A percentile compares a stretch with the other conserved stretches of the same genome.
Conservation (phyloP, 2,113 vertebrate species). For the Varanus salvator region DNA sequence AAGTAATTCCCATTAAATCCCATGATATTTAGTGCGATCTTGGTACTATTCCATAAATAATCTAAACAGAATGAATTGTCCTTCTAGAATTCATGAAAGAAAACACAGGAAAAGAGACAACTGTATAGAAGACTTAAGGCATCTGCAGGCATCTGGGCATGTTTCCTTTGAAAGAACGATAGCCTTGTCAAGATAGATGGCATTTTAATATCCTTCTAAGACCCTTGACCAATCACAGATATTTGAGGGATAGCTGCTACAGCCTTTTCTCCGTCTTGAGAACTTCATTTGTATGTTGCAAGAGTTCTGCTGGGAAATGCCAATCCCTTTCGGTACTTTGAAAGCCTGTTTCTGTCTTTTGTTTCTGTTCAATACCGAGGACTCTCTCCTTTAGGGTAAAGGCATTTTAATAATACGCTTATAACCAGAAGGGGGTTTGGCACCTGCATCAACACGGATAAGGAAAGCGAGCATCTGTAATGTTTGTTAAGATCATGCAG, state of each 20-base stretch:
- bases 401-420: slow-evolving; percentile 70
- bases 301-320: slow-evolving; percentile 24
- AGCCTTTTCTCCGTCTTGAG: slow-evolving; percentile 23
- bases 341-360: slow-evolving; percentile 55
- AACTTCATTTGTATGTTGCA: slow-evolving; percentile 39
- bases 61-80: background rate
- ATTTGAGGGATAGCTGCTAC: slow-evolving; percentile 4
- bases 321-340: slow-evolving; percentile 43
- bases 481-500: slow-evolving; percentile 63
- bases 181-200: background rate
- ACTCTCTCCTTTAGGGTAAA: slow-evolving; percentile 65
- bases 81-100: background rate
- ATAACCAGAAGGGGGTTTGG: slow-evolving; percentile 65
- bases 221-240: background rate
- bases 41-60: background rate
- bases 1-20: background rate
- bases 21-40: background rate
- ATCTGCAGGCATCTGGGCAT: slow-evolving; percentile 1
- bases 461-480: slow-evolving; percentile 56
- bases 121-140: background rate
- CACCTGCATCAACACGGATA: slow-evolving; percentile 59
- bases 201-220: background rate
- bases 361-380: slow-evolving; percentile 67
- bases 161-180: background rate
- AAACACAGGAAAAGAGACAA: background rate